These are phyloP conservation scores for Holocentrus rufus DNA, from an alignment of 2,797 vertebrate genomes.

Conservation along the genomic window DNA sequence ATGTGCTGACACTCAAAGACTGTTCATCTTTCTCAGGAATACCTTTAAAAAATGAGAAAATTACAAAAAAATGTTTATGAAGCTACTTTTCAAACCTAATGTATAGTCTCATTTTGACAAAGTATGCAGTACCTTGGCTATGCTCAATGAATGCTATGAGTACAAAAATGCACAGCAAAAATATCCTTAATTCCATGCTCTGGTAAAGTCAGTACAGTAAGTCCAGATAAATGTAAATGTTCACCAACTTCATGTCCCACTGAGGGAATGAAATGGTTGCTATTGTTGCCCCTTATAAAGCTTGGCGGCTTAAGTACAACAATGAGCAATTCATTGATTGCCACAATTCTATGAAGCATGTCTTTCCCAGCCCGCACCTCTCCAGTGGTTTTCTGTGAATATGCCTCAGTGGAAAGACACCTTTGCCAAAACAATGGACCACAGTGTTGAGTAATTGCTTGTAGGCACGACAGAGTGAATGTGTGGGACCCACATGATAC, in stretches of 20 bases:
- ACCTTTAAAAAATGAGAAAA: slow-evolving; percentile 44
- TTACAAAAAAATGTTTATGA: slow-evolving; percentile 1
- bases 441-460: slow-evolving; percentile 20
- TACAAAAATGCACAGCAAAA: slow-evolving; percentile 50
- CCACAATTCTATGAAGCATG: slow-evolving; percentile 22
- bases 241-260: slow-evolving; percentile 2
- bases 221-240: background rate
- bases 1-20: slow-evolving; percentile 1
- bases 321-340: slow-evolving; percentile 31
- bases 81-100: background rate
- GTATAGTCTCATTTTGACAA: background rate
- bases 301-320: slow-evolving; percentile 29
- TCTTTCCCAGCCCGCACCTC: slow-evolving; percentile 17
- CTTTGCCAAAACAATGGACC: slow-evolving; percentile 37
- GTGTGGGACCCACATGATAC: slow-evolving; percentile 2
- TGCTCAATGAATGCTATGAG: slow-evolving; percentile 51
- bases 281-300: slow-evolving; percentile 58
- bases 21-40: slow-evolving; percentile 27
- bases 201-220: background rate
- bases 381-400: slow-evolving; percentile 9
- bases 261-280: slow-evolving; percentile 14
- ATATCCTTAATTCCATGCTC: slow-evolving; percentile 58
- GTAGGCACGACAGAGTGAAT: slow-evolving; percentile 10
- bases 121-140: slow-evolving; percentile 71
- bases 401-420: background rate